Percentiles rank a stretch among this genome's conserved stretches.
Evolutionary conservation across 2,888 invertebrate species (phyloP).

Genomic region (Acanthosepion lycidas): DNA sequence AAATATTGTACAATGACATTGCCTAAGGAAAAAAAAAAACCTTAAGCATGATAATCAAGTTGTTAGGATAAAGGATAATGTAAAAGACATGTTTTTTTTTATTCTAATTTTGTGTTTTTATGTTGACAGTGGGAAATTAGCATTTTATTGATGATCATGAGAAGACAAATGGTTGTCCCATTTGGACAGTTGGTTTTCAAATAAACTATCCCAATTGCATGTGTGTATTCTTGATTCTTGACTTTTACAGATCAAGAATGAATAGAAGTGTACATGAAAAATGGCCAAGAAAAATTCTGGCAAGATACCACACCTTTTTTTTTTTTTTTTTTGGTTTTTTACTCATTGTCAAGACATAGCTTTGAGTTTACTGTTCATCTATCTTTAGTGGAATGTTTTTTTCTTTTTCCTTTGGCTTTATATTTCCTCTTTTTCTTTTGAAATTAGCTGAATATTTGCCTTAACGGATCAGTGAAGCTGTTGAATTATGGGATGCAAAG

Average conservation of each 20-base stretch:
- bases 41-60: neutral
- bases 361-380: neutral
- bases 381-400: too few relatives aligned
- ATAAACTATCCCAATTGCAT: neutral
- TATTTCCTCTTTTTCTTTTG: neutral
- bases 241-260: neutral
- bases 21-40: too few relatives aligned
- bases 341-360: neutral
- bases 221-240: neutral
- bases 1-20: neutral
- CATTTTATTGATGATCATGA: neutral
- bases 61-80: neutral
- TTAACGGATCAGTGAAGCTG: too few relatives aligned
- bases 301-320: neutral
- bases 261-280: neutral
- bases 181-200: neutral
- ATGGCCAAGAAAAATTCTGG: neutral
- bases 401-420: neutral
- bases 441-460: neutral
- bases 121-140: neutral
- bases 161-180: neutral
- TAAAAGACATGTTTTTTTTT: neutral
- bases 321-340: neutral
- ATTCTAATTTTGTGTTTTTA: too few relatives aligned
- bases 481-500: too few relatives aligned